Evolutionary conservation across 2,888 invertebrate genomes (phyloP), one percentile per base, ranked within the genome.

Genomic region (Blomia tropicalis): DNA sequence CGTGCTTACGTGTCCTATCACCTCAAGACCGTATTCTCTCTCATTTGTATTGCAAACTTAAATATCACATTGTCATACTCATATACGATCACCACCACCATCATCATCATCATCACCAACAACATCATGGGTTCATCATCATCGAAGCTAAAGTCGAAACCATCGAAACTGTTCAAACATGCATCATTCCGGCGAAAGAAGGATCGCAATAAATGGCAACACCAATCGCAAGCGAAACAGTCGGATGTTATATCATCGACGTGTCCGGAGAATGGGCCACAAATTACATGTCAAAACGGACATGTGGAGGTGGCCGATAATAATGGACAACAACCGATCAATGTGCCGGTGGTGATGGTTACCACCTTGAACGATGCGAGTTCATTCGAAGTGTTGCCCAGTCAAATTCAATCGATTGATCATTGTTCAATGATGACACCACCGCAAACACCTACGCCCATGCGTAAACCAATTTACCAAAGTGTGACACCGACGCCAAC

Each of bases 101-200:
- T n/a, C n/a, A n/a, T n/a, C n/a, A n/a, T n/a, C n/a, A n/a, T n/a
- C n/a, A n/a, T n/a, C n/a, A n/a, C n/a, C n/a, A n/a, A n/a, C n/a
- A n/a, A n/a, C 22, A 47, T 11, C 22, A 47, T 47, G 51, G 51
- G 51, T n/a, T 14, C 51, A 7, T 47, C 51, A 47, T 47, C 51
- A 14, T 47, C 51, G 7, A 47, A 47, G 22, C 51, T 47, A 7
- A 47, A 47, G n/a, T 14, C 11, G 7, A 22, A 27, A 47, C 51
- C 51, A 25, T 47, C 51, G 7, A 47, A 47, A 27, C 22, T 47
- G 7, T 47, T 47, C 51, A 47, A 47, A 47, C 22, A n/a, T 11
- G 51, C 51, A 11, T 47, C 51, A 11, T 47, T 47, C n/a, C 22
- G 51, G 22, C 7, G 51, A 19, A 47, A 47, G 22, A 47, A 47